Conservation (phyloP, 1,140 invertebrate species). For the Drosophila nebulosa region DNA sequence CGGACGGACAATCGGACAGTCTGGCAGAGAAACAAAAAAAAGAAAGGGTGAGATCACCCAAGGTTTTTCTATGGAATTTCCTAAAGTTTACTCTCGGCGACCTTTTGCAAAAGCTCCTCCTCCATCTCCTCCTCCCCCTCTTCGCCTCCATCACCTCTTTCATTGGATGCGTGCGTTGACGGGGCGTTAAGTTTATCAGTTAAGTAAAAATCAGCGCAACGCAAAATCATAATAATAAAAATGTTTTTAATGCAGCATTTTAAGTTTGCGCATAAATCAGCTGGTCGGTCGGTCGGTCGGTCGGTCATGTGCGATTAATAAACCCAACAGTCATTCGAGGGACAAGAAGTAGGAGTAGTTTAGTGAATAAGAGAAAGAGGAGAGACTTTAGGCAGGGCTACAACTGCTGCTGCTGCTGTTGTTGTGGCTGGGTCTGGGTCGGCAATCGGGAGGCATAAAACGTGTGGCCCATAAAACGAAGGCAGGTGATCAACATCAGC, state of each 20-base stretch:
- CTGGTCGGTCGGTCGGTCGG: slow-evolving; percentile 18
- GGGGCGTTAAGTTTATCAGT: slow-evolving; percentile 70
- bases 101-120: slow-evolving; percentile 8
- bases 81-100: background rate
- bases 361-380: slow-evolving; percentile 17
- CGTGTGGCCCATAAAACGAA: slow-evolving; percentile 70
- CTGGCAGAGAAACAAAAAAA: no score
- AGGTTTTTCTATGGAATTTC: slow-evolving; percentile 4
- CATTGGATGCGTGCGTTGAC: slow-evolving; percentile 10
- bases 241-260: slow-evolving; percentile 72
- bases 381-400: background rate
- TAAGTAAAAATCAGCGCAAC: slow-evolving; percentile 66
- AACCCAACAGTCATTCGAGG: slow-evolving; percentile 35
- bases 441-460: slow-evolving; percentile 59
- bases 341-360: slow-evolving; percentile 13
- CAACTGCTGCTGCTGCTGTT: no score
- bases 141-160: no score
- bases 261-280: slow-evolving; percentile 72
- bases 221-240: slow-evolving; percentile 74
- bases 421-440: slow-evolving; percentile 34
- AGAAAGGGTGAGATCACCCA: slow-evolving; percentile 6
- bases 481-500: slow-evolving; percentile 65
- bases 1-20: no score
- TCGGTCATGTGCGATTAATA: slow-evolving; percentile 73
- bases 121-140: no score